A percentile compares a stretch with the other conserved stretches of the same genome.
Conservation (phyloP, 2,113 vertebrate species). For the Pygoscelis antarcticus region DNA sequence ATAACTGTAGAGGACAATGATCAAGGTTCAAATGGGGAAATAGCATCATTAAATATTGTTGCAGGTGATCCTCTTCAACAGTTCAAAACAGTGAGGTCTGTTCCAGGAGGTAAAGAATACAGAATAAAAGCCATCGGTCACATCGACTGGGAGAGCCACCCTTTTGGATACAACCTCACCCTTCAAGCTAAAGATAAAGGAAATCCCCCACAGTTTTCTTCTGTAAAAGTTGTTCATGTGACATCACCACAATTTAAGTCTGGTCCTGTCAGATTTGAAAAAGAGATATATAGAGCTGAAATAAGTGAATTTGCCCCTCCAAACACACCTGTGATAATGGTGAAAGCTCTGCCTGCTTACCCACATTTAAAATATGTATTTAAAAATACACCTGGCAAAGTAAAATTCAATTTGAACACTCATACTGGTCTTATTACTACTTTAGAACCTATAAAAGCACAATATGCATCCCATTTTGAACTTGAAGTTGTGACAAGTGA, state of each 20-base stretch:
- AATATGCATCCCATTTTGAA: conserved; percentile 81
- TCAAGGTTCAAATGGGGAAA: conserved; percentile 89
- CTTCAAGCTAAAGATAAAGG: conserved; percentile 98
- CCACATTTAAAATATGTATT: conserved; percentile 87
- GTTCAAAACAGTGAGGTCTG: conserved; percentile 87
- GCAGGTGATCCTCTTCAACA: conserved; percentile 90
- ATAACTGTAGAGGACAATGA: conserved; percentile 91
- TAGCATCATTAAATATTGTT: conserved; percentile 91
- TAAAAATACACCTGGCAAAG: conserved; percentile 81
- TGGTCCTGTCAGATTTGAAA: conserved; percentile 87
- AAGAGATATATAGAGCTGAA: conserved; percentile 88
- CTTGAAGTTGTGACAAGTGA: conserved; percentile 89
- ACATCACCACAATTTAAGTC: conserved; percentile 86
- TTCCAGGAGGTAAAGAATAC: conserved; percentile 92
- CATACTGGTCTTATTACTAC: conserved; percentile 93
- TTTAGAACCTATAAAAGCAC: conserved; percentile 82
- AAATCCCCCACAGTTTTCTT: conserved; percentile 88
- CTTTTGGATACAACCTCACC: conserved; percentile 94
- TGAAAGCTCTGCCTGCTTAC: conserved; percentile 85
- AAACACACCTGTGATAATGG: conserved; percentile 89
- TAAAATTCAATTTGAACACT: conserved; percentile 84
- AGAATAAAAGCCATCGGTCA: conserved; percentile 86
- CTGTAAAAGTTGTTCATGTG: conserved; percentile 87
- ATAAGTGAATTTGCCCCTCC: conserved; percentile 93
- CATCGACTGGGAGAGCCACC: conserved; percentile 89